These are phyloP conservation scores for Agelaius phoeniceus DNA, from an alignment of 2,113 vertebrate genomes.

Conservation along the genomic window DNA sequence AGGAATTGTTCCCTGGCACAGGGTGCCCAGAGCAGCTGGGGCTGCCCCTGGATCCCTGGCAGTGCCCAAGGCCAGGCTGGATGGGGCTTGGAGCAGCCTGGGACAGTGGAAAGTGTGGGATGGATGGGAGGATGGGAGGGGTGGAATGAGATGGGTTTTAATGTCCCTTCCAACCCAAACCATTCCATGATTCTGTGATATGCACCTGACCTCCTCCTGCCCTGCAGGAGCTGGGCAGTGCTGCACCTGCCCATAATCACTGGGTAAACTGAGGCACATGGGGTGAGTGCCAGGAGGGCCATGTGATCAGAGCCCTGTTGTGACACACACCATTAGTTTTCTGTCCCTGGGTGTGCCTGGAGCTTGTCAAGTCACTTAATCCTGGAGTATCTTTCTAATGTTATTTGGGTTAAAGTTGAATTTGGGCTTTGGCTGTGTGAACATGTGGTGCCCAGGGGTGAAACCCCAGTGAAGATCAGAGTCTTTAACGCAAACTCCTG, in stretches of 20 bases:
- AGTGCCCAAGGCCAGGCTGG: accelerated
- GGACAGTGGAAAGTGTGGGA: accelerated
- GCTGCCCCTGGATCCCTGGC: background rate
- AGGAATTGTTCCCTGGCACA: background rate
- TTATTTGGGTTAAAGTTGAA: background rate
- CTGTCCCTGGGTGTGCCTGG: background rate
- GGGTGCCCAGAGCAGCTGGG: background rate
- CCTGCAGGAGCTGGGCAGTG: background rate
- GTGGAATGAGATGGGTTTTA: background rate
- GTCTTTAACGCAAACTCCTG: background rate
- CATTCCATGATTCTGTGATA: background rate
- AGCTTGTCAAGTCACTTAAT: background rate
- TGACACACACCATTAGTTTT: background rate
- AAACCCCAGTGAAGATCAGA: background rate
- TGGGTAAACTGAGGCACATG: background rate
- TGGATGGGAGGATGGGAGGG: background rate
- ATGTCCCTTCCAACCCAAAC: background rate
- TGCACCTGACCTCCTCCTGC: background rate
- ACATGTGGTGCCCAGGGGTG: accelerated
- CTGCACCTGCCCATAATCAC: background rate
- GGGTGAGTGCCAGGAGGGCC: background rate
- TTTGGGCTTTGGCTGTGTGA: background rate
- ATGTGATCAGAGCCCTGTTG: background rate
- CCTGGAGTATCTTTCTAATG: background rate
- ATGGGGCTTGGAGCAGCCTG: background rate